These are phyloP conservation scores for Axinella damicornis DNA, from an alignment of 37 sponge, comb jelly and placozoan genomes.

Conservation along the genomic window DNA sequence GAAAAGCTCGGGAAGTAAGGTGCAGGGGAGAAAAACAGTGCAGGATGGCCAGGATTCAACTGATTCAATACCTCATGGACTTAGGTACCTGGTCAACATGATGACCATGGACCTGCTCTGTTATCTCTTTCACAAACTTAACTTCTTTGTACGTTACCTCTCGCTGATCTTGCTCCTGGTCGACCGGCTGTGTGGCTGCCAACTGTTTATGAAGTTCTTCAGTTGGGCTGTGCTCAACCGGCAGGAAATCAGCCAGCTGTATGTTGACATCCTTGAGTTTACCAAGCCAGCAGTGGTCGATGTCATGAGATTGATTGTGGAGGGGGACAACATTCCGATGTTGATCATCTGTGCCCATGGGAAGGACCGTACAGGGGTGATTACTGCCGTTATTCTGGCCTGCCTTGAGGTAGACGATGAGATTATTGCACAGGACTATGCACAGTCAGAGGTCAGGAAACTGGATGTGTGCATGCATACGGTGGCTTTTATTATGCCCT, in stretches of 20 bases:
- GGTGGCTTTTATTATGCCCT: too few species aligned
- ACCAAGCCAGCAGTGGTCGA: constrained; percentile 67
- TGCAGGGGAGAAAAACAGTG: constrained; percentile 5
- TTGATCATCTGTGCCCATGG: constrained; percentile 91
- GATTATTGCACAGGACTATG: constrained; percentile 77
- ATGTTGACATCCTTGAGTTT: constrained; percentile 78
- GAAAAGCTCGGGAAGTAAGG: constrained; percentile 34
- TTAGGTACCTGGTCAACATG: constrained; percentile 68
- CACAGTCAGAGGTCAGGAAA: constrained; percentile 73
- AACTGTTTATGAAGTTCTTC: constrained; percentile 80
- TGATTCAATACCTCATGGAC: background rate
- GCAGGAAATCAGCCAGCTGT: constrained; percentile 54
- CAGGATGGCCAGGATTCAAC: background rate
- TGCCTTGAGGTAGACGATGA: constrained; percentile 80
- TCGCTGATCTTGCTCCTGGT: constrained; percentile 69
- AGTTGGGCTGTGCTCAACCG: constrained; percentile 64
- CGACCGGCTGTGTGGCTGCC: constrained; percentile 69
- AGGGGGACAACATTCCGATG: constrained; percentile 64
- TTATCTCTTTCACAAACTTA: constrained; percentile 50
- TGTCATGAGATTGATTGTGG: constrained; percentile 51
- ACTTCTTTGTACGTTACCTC: constrained; percentile 69
- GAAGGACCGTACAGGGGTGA: constrained; percentile 87
- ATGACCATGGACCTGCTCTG: constrained; percentile 74
- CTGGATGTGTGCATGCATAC: too few species aligned
- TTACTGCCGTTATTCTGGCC: constrained; percentile 71